Conservation (phyloP, 2,113 vertebrate genomes). For the Psettodes erumei region DNA sequence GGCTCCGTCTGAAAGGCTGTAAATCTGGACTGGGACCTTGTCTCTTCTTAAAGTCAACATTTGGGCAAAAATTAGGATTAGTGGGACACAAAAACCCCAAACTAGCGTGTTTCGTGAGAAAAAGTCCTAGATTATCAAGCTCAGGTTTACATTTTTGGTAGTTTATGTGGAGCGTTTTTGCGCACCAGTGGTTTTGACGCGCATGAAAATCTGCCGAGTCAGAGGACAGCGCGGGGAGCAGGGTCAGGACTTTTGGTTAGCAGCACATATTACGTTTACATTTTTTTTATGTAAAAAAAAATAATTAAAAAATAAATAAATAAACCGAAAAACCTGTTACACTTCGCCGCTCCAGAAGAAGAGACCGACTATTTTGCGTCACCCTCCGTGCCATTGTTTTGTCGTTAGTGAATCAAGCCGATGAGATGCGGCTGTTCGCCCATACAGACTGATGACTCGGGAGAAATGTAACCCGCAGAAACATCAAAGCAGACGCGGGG, state of each 20-base stretch:
- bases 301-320: too few relatives aligned
- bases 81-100: background rate
- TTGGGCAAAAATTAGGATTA: conserved; percentile 44
- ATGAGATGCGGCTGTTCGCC: background rate
- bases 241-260: background rate
- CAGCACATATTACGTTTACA: too few relatives aligned
- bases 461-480: conserved; percentile 33
- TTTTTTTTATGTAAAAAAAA: too few relatives aligned
- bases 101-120: background rate
- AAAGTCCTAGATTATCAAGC: background rate
- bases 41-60: conserved; percentile 35
- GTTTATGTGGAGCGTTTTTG: conserved; percentile 28
- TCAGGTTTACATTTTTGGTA: conserved; percentile 11
- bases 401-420: too few relatives aligned
- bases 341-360: background rate
- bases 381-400: background rate
- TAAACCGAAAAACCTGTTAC: background rate
- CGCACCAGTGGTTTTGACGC: conserved; percentile 37
- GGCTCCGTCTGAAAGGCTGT: conserved; percentile 47
- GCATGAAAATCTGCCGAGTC: conserved; percentile 39
- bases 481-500: conserved; percentile 71
- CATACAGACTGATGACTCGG: background rate
- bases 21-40: conserved; percentile 49
- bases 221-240: background rate
- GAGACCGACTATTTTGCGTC: background rate